Evolutionary conservation across 2,888 invertebrate species (phyloP).

Genomic region (Ormyrus labotus): DNA sequence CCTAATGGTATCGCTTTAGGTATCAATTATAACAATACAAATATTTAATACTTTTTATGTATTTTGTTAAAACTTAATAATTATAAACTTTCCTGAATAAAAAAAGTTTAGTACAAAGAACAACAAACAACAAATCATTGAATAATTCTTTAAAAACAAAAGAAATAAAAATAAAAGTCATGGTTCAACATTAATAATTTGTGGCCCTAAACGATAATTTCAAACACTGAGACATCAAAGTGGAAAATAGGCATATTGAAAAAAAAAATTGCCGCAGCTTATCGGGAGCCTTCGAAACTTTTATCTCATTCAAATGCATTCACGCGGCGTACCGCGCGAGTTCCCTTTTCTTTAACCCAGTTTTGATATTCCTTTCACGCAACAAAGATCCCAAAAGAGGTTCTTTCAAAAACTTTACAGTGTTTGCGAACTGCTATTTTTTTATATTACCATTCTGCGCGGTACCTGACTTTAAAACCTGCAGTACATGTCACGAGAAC

Average conservation of each 20-base stretch:
- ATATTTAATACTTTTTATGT: too few relatives aligned
- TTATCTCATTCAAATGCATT: constrained; percentile 42
- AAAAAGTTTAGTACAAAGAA: too few relatives aligned
- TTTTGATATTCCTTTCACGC: constrained; percentile 29
- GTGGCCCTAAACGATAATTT: too few relatives aligned
- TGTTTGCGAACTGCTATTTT: constrained; percentile 21
- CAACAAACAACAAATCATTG: too few relatives aligned
- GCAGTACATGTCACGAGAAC: neutral
- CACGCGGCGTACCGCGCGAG: constrained; percentile 1
- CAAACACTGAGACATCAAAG: neutral
- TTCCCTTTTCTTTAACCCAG: constrained; percentile 33
- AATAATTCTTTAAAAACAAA: too few relatives aligned
- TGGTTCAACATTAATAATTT: too few relatives aligned
- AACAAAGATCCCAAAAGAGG: constrained; percentile 21
- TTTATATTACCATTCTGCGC: neutral
- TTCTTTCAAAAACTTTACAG: constrained; percentile 2
- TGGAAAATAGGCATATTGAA: constrained; percentile 30
- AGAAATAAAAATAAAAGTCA: too few relatives aligned
- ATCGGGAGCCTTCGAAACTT: constrained; percentile 7
- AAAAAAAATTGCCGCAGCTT: constrained; percentile 25
- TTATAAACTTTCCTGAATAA: too few relatives aligned
- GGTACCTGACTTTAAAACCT: neutral
- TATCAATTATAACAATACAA: too few relatives aligned
- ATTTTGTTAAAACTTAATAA: too few relatives aligned
- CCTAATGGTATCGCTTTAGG: too few relatives aligned